Evolutionary conservation across 2,113 vertebrate genomes (phyloP).

Genomic region (Papio anubis): DNA sequence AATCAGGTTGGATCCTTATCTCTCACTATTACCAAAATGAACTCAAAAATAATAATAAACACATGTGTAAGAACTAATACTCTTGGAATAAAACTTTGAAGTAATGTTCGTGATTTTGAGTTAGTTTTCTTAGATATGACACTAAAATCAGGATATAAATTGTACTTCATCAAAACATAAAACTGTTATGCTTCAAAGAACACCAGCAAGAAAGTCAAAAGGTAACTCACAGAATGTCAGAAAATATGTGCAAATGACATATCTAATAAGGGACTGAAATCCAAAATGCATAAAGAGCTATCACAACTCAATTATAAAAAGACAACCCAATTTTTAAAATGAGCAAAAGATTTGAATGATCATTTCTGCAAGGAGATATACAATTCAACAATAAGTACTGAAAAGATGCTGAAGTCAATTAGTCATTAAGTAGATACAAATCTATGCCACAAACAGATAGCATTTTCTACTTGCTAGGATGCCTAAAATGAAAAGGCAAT

Average conservation of each 20-base stretch:
- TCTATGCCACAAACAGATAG: background rate
- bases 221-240: background rate
- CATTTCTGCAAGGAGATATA: background rate
- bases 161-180: background rate
- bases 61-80: background rate
- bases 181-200: background rate
- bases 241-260: background rate
- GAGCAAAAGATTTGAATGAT: background rate
- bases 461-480: background rate
- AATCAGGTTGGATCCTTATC: background rate
- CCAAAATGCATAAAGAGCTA: background rate
- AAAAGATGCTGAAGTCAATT: background rate
- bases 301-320: background rate
- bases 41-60: background rate
- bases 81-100: background rate
- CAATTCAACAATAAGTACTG: background rate
- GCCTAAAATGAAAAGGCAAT: background rate
- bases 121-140: background rate
- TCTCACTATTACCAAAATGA: background rate
- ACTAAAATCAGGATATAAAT: background rate
- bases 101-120: background rate
- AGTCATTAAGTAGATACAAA: background rate
- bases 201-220: background rate
- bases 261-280: background rate
- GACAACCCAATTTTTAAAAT: background rate